Base-by-base conservation (phyloP, 2,113 vertebrate species). In the Ophthalmolycus amberensis region DNA sequence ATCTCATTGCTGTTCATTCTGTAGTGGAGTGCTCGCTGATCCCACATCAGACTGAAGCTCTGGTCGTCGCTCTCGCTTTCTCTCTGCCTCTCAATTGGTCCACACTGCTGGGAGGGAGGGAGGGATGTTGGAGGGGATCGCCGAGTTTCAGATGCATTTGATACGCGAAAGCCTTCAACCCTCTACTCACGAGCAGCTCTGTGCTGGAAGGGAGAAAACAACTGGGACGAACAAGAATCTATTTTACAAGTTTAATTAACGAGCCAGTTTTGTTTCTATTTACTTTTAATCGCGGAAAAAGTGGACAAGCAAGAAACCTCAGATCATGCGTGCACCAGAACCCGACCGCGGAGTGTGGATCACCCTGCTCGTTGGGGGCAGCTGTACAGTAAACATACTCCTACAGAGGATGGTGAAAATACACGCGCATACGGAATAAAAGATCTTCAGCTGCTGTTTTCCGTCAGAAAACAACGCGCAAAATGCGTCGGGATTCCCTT, bases 401-500 rank as follows among this genome's bases (percentile, higher is more conserved):
- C 79, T 44, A 2, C 73, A 59, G 52, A 81, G 82, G 86, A 90
- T 78, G 90, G 48, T 1, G 78, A 29, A 38, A 60, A 71, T 1
- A 34, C 4, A 6, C 50, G 37, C 80, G 42, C 42, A 63, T 0
- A 40, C 34, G 86, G 77, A 85, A 67, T 77, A 66, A 80, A 78
- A 75, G 2, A 10, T 34, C 2, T 22, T 27, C 56, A 84, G 68
- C 71, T 59, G 75, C 37, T 46, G 34, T 32, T 16, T 44, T 20
- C 50, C 8, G 48, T 50, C 50, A n/a, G 34, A 48, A 46, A 82
- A 68, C 81, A 44, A 69, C 32, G 52, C 72, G 71, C 60, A 6
- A 8, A 15, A 80, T 22, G 59, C 84, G 76, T 42, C 76, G 89
- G 92, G 91, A 89, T 91, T 90, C 93, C 93, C 91, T 93, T 93